Conservation (phyloP, 2,797 vertebrate species). For the Tamandua tetradactyla region DNA sequence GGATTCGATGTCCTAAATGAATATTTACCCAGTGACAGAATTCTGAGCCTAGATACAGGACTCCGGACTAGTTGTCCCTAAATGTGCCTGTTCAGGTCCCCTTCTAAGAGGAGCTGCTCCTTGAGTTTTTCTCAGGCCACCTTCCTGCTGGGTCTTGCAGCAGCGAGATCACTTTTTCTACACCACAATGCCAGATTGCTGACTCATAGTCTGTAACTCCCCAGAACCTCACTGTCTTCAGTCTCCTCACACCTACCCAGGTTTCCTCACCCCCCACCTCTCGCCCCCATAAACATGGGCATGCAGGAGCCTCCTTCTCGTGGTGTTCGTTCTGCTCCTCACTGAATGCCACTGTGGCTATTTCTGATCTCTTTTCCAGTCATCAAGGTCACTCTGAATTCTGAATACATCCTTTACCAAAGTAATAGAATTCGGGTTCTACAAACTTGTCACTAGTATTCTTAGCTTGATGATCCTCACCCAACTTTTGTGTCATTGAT, state of each 20-base stretch:
- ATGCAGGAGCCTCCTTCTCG: not conserved
- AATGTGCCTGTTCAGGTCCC: not conserved
- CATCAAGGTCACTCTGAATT: slow-evolving; percentile 51
- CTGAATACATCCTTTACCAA: not conserved
- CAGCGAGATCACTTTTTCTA: not conserved
- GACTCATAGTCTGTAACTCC: slow-evolving; percentile 60
- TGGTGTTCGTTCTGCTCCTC: not conserved
- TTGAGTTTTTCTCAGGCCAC: not conserved
- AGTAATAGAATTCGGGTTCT: not conserved
- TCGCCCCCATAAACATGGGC: not conserved
- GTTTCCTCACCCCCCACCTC: not conserved
- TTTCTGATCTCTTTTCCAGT: slow-evolving; percentile 16
- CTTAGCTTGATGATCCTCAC: not conserved
- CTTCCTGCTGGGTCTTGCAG: slow-evolving; percentile 3
- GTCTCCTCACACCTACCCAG: not conserved
- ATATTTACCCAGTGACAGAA: not conserved
- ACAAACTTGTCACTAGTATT: not conserved
- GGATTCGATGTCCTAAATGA: not conserved
- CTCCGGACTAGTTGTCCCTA: not conserved
- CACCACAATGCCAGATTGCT: slow-evolving; percentile 57
- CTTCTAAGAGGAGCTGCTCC: not conserved
- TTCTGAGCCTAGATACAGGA: not conserved
- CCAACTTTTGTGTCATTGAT: not conserved
- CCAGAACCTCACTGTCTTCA: not conserved
- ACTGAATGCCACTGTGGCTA: not conserved